phyloP scores from a whole-genome alignment of 2,797 vertebrate genomes.

The Cetoscarus ocellatus region DNA sequence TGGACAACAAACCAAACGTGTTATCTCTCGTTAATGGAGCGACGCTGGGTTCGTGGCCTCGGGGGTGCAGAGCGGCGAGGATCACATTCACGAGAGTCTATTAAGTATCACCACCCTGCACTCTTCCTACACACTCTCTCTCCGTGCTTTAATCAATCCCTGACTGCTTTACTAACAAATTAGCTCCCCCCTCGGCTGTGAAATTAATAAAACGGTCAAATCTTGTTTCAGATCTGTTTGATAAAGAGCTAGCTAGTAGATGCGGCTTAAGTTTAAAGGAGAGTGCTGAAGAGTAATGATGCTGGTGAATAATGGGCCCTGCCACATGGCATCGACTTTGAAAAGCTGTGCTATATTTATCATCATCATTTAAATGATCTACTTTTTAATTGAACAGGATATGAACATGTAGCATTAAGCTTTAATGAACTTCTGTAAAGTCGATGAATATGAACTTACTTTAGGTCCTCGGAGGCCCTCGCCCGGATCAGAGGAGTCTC shows the following conservation, averaged over 20 bases:
- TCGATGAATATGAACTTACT: conserved; percentile 80
- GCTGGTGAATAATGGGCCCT: conserved; percentile 58
- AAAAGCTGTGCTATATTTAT: conserved; percentile 62
- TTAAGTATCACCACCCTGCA: conserved; percentile 47
- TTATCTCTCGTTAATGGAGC: conserved; percentile 74
- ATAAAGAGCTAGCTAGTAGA: conserved; percentile 45
- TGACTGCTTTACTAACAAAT: conserved; percentile 52
- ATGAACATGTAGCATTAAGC: conserved; percentile 66
- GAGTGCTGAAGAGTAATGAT: conserved; percentile 53
- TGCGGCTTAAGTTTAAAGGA: conserved; percentile 37
- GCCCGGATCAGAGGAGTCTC: conserved; percentile 93
- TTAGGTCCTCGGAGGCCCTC: conserved; percentile 90
- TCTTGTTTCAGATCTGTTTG: conserved; percentile 43
- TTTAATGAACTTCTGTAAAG: conserved; percentile 62
- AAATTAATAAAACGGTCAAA: conserved; percentile 68
- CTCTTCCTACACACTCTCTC: conserved; percentile 31
- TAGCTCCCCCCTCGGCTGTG: conserved; percentile 55
- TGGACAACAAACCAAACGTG: conserved; percentile 75
- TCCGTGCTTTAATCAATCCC: conserved; percentile 60
- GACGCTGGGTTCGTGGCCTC: conserved; percentile 45
- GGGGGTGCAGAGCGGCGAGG: conserved; percentile 41
- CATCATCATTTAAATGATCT: conserved; percentile 57
- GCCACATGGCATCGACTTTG: conserved; percentile 46
- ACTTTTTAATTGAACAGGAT: conserved; percentile 67
- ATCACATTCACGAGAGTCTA: conserved; percentile 43